These are phyloP conservation scores for Steinernema scapterisci DNA, from an alignment of 2,888 invertebrate species.

Conservation along the genomic window DNA sequence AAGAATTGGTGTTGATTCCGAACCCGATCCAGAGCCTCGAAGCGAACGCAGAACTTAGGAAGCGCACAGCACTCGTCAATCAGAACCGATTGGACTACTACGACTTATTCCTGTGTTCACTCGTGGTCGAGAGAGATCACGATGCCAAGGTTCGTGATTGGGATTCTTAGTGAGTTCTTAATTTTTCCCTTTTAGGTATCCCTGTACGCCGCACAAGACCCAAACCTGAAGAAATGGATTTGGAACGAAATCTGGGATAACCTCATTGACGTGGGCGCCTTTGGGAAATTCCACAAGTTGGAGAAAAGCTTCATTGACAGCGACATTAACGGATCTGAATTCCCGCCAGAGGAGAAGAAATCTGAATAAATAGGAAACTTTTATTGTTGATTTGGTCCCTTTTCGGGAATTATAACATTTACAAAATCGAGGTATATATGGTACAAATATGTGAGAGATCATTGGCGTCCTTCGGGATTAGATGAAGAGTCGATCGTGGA, in stretches of 20 bases:
- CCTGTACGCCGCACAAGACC: constrained; percentile 51
- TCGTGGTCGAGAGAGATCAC: constrained; percentile 50
- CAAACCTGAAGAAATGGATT: constrained; percentile 52
- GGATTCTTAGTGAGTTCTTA: not conserved
- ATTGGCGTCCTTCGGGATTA: no score
- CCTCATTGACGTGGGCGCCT: constrained; percentile 57
- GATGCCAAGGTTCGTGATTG: constrained; percentile 49
- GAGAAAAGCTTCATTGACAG: constrained; percentile 52
- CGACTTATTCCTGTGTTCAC: constrained; percentile 58
- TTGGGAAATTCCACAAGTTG: constrained; percentile 54
- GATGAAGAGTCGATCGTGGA: no score
- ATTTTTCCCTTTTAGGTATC: constrained; percentile 39
- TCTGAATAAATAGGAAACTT: not conserved
- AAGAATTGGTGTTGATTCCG: constrained; percentile 56
- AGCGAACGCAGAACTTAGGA: constrained; percentile 42
- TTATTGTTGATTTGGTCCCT: constrained; percentile 26
- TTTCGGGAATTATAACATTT: not conserved
- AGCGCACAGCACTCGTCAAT: constrained; percentile 47
- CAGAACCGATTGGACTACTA: constrained; percentile 55
- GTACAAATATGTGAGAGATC: no score
- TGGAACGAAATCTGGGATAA: constrained; percentile 55
- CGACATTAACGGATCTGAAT: constrained; percentile 49
- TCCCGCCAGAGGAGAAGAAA: constrained; percentile 10
- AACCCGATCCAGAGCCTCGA: constrained; percentile 51
- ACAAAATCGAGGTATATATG: no score